Percentiles rank a stretch among this genome's conserved stretches.
Conservation (phyloP, 2,888 invertebrate genomes). For the Myathropa florea region DNA sequence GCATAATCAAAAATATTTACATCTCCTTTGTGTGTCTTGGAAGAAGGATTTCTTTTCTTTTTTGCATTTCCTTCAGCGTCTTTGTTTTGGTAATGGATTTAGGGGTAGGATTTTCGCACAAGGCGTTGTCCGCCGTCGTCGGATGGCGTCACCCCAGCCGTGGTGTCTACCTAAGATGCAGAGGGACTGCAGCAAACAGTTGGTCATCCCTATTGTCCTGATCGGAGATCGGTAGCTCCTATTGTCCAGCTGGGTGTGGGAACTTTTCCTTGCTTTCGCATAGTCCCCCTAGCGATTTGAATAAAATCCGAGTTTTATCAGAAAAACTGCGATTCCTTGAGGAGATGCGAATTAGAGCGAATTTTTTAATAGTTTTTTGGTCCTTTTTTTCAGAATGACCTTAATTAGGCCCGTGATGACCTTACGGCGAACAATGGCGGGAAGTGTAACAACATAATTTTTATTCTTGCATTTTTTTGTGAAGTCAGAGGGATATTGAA, state of each 20-base stretch:
- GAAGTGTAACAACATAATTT: conserved; percentile 66
- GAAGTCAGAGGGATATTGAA: conserved; percentile 44
- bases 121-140: conserved; percentile 3
- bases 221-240: conserved; percentile 52
- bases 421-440: conserved; percentile 44
- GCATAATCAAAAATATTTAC: conserved; percentile 70
- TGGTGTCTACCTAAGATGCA: conserved; percentile 17
- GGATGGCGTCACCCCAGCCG: conserved; percentile 25
- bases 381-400: conserved; percentile 51
- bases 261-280: conserved; percentile 38
- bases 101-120: conserved; percentile 70
- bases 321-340: conserved; percentile 12
- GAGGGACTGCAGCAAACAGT: conserved; percentile 45
- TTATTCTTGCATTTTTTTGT: conserved; percentile 24
- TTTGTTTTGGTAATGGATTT: conserved; percentile 65
- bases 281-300: conserved; percentile 34
- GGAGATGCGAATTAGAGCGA: conserved; percentile 50
- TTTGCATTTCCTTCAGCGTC: conserved; percentile 57
- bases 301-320: conserved; percentile 43
- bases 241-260: conserved; percentile 68
- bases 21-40: conserved; percentile 12
- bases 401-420: conserved; percentile 70
- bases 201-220: conserved; percentile 49
- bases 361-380: conserved; percentile 54
- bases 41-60: conserved; percentile 42